Conservation (phyloP, 2,113 vertebrate species). For the Tetrax tetrax region DNA sequence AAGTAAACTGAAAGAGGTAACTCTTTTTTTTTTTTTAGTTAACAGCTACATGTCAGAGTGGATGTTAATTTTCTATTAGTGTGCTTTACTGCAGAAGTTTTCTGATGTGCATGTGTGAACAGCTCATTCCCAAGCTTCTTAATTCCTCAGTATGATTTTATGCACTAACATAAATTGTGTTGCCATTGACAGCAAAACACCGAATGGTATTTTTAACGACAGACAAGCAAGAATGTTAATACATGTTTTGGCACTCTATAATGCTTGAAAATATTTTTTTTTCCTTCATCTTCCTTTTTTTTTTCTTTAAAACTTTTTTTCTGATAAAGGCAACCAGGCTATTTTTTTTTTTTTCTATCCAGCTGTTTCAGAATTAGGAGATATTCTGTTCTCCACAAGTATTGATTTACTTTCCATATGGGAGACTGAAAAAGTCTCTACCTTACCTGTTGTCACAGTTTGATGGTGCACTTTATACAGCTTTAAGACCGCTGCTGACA, state of each 20-base stretch:
- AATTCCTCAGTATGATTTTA: background rate
- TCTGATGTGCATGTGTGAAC: background rate
- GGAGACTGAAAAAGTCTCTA: background rate
- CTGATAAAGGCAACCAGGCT: background rate
- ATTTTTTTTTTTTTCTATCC: background rate
- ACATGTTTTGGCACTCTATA: background rate
- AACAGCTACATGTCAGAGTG: background rate
- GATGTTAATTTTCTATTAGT: background rate
- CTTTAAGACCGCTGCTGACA: background rate
- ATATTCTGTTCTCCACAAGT: background rate
- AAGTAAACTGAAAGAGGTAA: background rate
- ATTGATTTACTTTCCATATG: background rate
- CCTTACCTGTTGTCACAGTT: background rate
- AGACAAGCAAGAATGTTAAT: background rate
- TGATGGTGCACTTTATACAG: background rate
- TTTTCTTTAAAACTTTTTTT: background rate
- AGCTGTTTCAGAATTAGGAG: background rate
- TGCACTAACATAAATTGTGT: background rate
- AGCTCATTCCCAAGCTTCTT: background rate
- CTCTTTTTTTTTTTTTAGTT: background rate
- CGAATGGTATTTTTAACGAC: background rate
- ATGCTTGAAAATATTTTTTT: background rate
- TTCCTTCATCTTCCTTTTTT: background rate
- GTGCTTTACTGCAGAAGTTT: background rate
- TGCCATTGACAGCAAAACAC: background rate